phyloP scores from a whole-genome alignment of 2,888 invertebrate genomes.

The Silvanus unidentatus region DNA sequence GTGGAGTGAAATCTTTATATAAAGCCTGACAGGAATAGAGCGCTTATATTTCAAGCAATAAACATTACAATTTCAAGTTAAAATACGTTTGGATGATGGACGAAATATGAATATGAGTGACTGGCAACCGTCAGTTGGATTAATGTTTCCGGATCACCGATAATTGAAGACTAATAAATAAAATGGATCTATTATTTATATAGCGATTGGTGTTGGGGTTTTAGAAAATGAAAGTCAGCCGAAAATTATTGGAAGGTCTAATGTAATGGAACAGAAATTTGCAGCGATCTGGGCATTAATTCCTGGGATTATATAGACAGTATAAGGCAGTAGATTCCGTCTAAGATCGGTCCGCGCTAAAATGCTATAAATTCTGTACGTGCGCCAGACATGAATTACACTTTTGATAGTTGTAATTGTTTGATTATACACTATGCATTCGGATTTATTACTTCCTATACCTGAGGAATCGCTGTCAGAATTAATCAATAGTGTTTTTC shows the following conservation, averaged over 20 bases:
- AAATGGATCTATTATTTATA: slow-evolving; percentile 25
- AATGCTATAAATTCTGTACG: slow-evolving; percentile 35
- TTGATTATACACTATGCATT: slow-evolving; percentile 30
- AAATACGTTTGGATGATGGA: no score
- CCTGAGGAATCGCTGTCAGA: no score
- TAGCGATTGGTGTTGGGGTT: slow-evolving; percentile 8
- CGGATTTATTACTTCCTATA: no score
- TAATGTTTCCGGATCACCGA: slow-evolving; percentile 8
- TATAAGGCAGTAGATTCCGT: slow-evolving; percentile 11
- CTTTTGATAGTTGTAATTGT: slow-evolving; percentile 40
- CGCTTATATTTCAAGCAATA: no score
- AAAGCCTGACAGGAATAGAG: no score
- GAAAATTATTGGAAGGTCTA: slow-evolving; percentile 24
- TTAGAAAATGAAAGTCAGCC: slow-evolving; percentile 27
- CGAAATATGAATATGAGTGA: no score
- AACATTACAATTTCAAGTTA: no score
- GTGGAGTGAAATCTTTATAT: no score
- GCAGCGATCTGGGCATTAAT: slow-evolving; percentile 26
- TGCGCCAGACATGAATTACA: slow-evolving; percentile 40
- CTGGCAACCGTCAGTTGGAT: no score
- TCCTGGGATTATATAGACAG: slow-evolving; percentile 18
- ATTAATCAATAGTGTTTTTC: no score
- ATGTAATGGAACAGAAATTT: slow-evolving; percentile 17
- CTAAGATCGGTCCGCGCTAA: slow-evolving; percentile 21
- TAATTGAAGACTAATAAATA: slow-evolving; percentile 23